Evolutionary conservation across 2,113 vertebrate species (phyloP), one percentile per base, ranked within the genome.

Genomic region (Synodontis membranacea): DNA sequence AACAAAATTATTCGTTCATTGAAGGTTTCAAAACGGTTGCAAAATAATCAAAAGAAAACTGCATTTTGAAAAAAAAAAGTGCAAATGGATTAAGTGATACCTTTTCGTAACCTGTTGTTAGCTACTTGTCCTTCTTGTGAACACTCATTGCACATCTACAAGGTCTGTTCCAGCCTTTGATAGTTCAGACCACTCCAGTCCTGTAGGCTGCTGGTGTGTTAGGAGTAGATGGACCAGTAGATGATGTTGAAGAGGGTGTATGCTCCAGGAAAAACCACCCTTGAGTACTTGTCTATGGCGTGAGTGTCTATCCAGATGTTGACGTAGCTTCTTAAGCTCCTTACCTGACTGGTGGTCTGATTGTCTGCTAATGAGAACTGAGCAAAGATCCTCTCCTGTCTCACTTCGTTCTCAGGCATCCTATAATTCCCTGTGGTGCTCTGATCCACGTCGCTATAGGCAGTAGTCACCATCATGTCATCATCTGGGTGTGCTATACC

Each of bases 181-280:
- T 68, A 78, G 5, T 42, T 42, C 50, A 68, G 1, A 56, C 54
- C 68, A 23, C 31, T 80, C 46, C 21, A 8, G 34, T 83, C 62
- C 84, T 62, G 74, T 54, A 44, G 75, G n/a, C 56, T 0, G 0
- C 10, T 37, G 52, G 23, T 50, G 28, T 62, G 84, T 93, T 97
- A 99, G 21, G 95, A 97, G 93, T 99, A 99, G 93, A 99, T 98
- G 66, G 97, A 97, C 98, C 98, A 99, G 91, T 99, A 99, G 96
- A 99, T 97, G 94, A 99, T 94, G 86, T 99, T 99, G 91, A 99
- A 99, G 58, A 99, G 95, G 85, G 97, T 96, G 88, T 99, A 99
- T 0, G 97, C 96, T 0, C 96, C 97, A 11, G 98, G 98, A 83
- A 99, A 99, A 91, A 98, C 94, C n/a, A 97, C 96, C 92, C 98